Conservation (phyloP, 1,140 invertebrate species). For the Anastrepha ludens region DNA sequence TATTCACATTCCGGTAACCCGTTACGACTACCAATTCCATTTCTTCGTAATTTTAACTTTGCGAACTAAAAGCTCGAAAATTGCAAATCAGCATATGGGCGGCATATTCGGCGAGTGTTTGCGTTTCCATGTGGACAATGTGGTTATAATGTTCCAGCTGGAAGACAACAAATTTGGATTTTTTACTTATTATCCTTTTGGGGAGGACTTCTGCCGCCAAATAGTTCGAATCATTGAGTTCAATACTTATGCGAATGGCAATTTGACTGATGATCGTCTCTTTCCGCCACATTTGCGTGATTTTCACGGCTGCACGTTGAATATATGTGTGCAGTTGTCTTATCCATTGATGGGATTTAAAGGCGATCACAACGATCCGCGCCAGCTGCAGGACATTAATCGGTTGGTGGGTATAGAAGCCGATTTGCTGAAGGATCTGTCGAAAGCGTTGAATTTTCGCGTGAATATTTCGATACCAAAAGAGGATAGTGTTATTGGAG, state of each 20-base stretch:
- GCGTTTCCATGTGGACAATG: slow-evolving; percentile 46
- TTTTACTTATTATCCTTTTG: slow-evolving; percentile 46
- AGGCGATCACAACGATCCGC: slow-evolving; percentile 35
- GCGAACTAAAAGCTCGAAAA: not conserved
- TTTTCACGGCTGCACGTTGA: slow-evolving; percentile 45
- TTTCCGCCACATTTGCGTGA: slow-evolving; percentile 36
- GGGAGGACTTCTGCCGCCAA: not conserved
- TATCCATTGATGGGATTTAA: slow-evolving; percentile 30
- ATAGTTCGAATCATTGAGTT: slow-evolving; percentile 5
- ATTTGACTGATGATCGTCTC: not conserved
- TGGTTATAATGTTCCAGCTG: slow-evolving; percentile 51
- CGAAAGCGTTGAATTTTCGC: slow-evolving; percentile 47
- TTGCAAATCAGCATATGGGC: not conserved
- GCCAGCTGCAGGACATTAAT: not conserved
- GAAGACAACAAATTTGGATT: slow-evolving; percentile 17
- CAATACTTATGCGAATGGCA: slow-evolving; percentile 49
- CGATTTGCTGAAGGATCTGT: slow-evolving; percentile 47
- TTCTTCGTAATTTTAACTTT: slow-evolving; percentile 57
- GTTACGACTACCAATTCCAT: slow-evolving; percentile 49
- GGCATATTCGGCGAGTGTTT: slow-evolving; percentile 41
- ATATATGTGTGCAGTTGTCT: slow-evolving; percentile 8
- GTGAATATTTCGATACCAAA: slow-evolving; percentile 30
- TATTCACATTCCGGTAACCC: slow-evolving; percentile 12
- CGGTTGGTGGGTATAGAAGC: slow-evolving; percentile 50
- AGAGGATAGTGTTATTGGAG: not conserved